A percentile compares a stretch with the other conserved stretches of the same genome.
Conservation (phyloP, 2,888 invertebrate species). For the Mimachlamys varia region DNA sequence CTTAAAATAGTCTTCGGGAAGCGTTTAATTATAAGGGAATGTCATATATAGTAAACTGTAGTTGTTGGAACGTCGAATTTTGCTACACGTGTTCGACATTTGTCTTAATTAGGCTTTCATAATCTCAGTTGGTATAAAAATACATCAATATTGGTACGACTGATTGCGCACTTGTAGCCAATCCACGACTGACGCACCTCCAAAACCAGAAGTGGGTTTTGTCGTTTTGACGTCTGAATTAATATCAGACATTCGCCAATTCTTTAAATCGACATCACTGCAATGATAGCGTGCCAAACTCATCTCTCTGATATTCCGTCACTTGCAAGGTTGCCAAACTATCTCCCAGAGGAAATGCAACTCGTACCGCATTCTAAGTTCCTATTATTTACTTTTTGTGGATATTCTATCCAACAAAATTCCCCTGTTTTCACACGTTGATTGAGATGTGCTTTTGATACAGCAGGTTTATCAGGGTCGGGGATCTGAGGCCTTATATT, state of each 20-base stretch:
- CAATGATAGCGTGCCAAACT: conserved; percentile 29
- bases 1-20: no score
- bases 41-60: no score
- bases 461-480: not conserved
- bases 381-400: not conserved
- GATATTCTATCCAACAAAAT: not conserved
- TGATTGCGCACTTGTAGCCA: not conserved
- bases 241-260: not conserved
- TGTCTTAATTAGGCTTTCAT: no score
- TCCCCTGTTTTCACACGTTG: not conserved
- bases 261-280: not conserved
- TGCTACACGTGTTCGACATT: no score
- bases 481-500: not conserved
- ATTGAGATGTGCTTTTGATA: conserved; percentile 18
- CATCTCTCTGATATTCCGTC: not conserved
- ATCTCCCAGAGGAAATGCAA: not conserved
- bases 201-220: not conserved
- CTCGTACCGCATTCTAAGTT: not conserved
- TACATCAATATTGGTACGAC: not conserved
- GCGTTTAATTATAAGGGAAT: no score
- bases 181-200: no score
- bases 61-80: no score
- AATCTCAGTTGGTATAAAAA: not conserved
- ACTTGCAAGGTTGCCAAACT: conserved; percentile 11
- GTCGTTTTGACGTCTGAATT: not conserved